These are phyloP conservation scores for Cecidostiba fungosa DNA, from an alignment of 2,888 invertebrate species.

Conservation along the genomic window DNA sequence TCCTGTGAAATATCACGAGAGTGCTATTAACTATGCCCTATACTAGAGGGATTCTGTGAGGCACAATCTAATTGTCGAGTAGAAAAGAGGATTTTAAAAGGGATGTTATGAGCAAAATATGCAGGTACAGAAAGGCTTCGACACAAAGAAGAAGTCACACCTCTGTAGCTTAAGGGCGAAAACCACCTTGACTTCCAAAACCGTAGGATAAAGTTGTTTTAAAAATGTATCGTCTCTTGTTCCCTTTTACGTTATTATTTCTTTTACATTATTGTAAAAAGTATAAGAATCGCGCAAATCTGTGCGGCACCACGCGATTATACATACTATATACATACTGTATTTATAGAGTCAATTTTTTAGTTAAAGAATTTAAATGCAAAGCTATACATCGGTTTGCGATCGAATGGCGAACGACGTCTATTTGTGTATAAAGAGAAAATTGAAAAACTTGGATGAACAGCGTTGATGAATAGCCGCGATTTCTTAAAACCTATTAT, in stretches of 20 bases:
- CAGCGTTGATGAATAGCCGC: constrained; percentile 50
- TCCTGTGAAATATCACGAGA: constrained; percentile 42
- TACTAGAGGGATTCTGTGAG: constrained; percentile 34
- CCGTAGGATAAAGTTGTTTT: constrained; percentile 52
- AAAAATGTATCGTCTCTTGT: constrained; percentile 41
- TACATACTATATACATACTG: constrained; percentile 22
- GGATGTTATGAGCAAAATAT: constrained; percentile 4
- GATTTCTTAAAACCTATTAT: constrained; percentile 21
- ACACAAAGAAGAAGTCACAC: constrained; percentile 30
- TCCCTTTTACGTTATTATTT: constrained; percentile 30
- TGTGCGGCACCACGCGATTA: constrained; percentile 32
- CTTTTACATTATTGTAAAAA: constrained; percentile 14
- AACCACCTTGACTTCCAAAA: constrained; percentile 63
- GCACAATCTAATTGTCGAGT: constrained; percentile 36
- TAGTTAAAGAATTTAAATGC: constrained; percentile 19
- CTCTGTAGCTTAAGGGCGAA: constrained; percentile 55
- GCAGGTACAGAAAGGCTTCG: constrained; percentile 30
- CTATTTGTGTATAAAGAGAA: constrained; percentile 38
- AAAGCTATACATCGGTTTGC: constrained; percentile 28
- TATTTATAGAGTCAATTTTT: constrained; percentile 35
- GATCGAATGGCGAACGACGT: constrained; percentile 21
- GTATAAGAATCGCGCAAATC: constrained; percentile 24
- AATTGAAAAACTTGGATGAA: constrained; percentile 44
- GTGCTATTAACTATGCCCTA: constrained; percentile 42
- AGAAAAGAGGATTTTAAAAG: constrained; percentile 5